Conservation (phyloP, 2,888 invertebrate species). For the Netelia inedita region DNA sequence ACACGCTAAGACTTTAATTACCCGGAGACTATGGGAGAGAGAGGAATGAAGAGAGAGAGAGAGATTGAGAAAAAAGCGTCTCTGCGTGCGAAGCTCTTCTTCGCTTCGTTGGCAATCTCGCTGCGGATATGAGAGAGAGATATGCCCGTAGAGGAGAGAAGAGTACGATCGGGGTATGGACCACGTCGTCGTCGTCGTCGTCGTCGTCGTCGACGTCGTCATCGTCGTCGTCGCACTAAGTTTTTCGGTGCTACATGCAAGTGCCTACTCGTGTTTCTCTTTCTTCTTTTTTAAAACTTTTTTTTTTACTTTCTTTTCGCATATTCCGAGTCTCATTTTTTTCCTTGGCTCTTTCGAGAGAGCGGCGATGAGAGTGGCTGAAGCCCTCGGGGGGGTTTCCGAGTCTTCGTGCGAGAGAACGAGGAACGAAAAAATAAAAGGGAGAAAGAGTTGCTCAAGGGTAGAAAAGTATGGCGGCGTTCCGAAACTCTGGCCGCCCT, state of each 20-base stretch:
- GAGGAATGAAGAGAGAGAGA: conserved; percentile 13
- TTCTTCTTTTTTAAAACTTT: conserved; percentile 12
- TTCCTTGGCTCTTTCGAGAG: conserved; percentile 58
- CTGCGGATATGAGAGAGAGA: conserved; percentile 28
- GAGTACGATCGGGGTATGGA: too few relatives aligned
- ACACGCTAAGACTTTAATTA: conserved; percentile 80
- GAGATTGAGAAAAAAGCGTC: neutral
- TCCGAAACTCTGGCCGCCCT: conserved; percentile 74
- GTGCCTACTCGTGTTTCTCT: conserved; percentile 40
- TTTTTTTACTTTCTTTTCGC: conserved; percentile 32
- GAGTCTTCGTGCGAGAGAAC: conserved; percentile 43
- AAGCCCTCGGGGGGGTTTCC: conserved; percentile 54
- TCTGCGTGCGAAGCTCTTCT: conserved; percentile 38
- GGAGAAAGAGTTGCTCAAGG: conserved; percentile 68
- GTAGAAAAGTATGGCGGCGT: conserved; percentile 81
- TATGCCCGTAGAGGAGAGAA: too few relatives aligned
- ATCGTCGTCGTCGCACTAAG: conserved; percentile 29
- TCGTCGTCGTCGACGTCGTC: neutral
- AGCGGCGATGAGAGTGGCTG: conserved; percentile 58
- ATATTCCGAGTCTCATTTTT: conserved; percentile 44
- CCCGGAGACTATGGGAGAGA: conserved; percentile 58
- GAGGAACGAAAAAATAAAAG: conserved; percentile 43
- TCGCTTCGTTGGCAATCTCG: conserved; percentile 38
- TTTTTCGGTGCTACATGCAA: conserved; percentile 54
- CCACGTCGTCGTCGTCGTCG: too few relatives aligned